These are phyloP conservation scores for Chlorops oryzae DNA, from an alignment of 1,140 invertebrate species.

Conservation along the genomic window DNA sequence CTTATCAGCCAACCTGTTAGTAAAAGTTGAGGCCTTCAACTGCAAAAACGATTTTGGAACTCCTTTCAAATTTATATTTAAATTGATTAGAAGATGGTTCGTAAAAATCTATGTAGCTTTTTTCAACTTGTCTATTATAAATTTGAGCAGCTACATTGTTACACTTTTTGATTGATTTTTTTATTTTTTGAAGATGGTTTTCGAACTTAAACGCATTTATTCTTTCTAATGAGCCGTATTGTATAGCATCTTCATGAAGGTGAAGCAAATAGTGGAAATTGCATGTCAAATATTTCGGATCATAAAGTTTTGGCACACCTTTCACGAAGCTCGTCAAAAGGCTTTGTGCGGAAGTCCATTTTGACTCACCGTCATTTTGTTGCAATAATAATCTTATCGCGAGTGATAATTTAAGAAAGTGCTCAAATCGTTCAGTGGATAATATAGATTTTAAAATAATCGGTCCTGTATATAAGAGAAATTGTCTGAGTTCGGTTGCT, in stretches of 20 bases:
- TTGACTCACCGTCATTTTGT: neutral
- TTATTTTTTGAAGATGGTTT: constrained; percentile 17
- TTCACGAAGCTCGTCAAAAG: neutral
- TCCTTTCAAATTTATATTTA: no score
- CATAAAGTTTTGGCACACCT: constrained; percentile 1
- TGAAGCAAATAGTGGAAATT: constrained; percentile 6
- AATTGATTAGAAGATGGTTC: no score
- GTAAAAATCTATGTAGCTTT: no score
- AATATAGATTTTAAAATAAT: neutral
- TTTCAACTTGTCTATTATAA: constrained; percentile 16
- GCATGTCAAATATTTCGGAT: neutral
- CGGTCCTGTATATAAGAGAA: constrained; percentile 6
- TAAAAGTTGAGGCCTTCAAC: no score
- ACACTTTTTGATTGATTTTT: constrained; percentile 10
- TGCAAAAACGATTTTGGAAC: no score
- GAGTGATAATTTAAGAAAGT: constrained; percentile 1
- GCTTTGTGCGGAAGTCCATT: neutral
- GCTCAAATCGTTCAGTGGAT: neutral
- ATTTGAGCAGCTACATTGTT: constrained; percentile 13
- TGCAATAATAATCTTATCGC: constrained; percentile 4
- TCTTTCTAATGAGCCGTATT: constrained; percentile 10
- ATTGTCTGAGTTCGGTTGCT: constrained; percentile 1
- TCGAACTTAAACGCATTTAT: constrained; percentile 20
- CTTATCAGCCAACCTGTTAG: no score
- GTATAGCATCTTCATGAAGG: constrained; percentile 6